Conservation (phyloP, 2,888 invertebrate genomes). For the Synanthedon andrenaeformis region DNA sequence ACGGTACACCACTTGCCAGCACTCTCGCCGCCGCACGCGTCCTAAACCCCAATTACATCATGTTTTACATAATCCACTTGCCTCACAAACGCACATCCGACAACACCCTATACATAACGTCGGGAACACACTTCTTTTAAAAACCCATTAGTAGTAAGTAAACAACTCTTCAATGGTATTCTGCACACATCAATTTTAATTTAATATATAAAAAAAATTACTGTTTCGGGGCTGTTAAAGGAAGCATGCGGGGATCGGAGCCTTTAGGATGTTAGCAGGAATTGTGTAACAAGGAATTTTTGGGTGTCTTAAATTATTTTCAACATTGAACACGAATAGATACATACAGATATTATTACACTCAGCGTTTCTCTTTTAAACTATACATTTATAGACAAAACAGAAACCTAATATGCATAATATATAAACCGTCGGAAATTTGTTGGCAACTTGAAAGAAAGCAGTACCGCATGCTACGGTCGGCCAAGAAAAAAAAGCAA, state of each 20-base stretch:
- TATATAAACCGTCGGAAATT: too few species aligned
- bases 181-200: conserved; percentile 63
- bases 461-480: too few species aligned
- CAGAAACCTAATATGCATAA: too few species aligned
- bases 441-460: too few species aligned
- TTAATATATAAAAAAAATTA: conserved; percentile 17
- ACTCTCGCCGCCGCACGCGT: conserved; percentile 54
- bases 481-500: too few species aligned
- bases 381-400: too few species aligned
- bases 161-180: conserved; percentile 50
- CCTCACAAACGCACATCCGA: conserved; percentile 16
- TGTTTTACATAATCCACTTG: conserved; percentile 37
- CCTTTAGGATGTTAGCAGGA: conserved; percentile 17
- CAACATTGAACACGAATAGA: too few species aligned
- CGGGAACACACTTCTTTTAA: conserved; percentile 67
- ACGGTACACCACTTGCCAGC: conserved; percentile 62
- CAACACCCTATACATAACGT: conserved; percentile 19
- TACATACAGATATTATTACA: too few species aligned
- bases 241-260: conserved; percentile 68
- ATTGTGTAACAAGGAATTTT: conserved; percentile 5
- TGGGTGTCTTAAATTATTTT: background rate
- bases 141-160: conserved; percentile 41
- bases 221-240: conserved; percentile 60
- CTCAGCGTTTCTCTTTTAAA: too few species aligned
- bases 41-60: conserved; percentile 59